Conservation (phyloP, 2,113 vertebrate genomes). For the Hipposideros armiger region DNA sequence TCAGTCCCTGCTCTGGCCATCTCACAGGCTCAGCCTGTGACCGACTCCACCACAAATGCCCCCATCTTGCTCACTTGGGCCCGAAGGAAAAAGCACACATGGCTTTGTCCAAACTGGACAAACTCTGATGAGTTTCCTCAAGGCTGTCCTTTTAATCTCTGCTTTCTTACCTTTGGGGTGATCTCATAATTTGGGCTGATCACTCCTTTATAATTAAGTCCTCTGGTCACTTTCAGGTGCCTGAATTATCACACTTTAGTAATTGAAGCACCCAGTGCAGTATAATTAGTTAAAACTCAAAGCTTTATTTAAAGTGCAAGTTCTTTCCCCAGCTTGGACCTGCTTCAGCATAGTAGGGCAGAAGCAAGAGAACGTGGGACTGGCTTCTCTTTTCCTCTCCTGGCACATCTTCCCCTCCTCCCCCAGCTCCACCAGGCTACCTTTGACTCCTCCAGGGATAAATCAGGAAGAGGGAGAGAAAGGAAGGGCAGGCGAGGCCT, state of each 20-base stretch:
- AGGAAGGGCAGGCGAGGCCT: neutral
- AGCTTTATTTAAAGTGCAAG: neutral
- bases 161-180: neutral
- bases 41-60: neutral
- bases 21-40: neutral
- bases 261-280: neutral
- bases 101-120: neutral
- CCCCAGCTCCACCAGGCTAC: rapidly evolving
- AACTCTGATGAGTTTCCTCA: neutral
- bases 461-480: neutral
- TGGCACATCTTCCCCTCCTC: rapidly evolving
- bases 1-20: neutral
- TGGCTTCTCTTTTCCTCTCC: neutral
- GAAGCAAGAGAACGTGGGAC: rapidly evolving
- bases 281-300: neutral
- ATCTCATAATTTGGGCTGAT: neutral
- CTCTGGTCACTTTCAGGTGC: neutral
- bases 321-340: too few species aligned
- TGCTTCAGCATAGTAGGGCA: neutral
- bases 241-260: neutral
- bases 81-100: neutral
- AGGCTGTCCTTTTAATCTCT: neutral
- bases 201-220: neutral
- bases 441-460: neutral
- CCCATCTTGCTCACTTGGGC: neutral